These are phyloP conservation scores for Exephanes ischioxanthus DNA, from an alignment of 2,888 invertebrate genomes.

Conservation along the genomic window DNA sequence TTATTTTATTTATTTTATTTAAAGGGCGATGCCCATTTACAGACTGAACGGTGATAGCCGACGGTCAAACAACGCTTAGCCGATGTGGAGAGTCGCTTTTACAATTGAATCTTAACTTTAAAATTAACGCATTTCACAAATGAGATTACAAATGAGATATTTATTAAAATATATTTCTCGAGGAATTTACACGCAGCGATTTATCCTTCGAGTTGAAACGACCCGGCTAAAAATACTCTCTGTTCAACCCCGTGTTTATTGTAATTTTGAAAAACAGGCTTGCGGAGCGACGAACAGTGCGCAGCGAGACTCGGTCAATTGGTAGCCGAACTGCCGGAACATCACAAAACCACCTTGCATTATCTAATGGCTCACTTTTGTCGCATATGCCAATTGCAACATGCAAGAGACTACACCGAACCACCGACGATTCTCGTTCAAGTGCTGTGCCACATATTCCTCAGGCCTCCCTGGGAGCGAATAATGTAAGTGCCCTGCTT, in stretches of 20 bases:
- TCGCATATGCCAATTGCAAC: slow-evolving; percentile 90
- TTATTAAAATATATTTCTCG: not conserved
- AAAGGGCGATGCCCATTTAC: too few relatives aligned
- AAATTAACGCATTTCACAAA: too few relatives aligned
- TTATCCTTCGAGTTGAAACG: not conserved
- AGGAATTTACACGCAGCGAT: not conserved
- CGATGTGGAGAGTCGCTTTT: too few relatives aligned
- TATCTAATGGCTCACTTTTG: slow-evolving; percentile 90
- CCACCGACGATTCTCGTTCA: slow-evolving; percentile 90
- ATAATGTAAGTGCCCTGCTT: slow-evolving; percentile 88
- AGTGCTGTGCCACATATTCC: slow-evolving; percentile 90
- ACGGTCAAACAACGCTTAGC: too few relatives aligned
- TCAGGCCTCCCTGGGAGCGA: slow-evolving; percentile 91
- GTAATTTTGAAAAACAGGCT: slow-evolving; percentile 77
- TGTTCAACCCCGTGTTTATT: not conserved
- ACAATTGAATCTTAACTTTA: too few relatives aligned
- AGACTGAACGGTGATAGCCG: too few relatives aligned
- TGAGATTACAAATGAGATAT: too few relatives aligned
- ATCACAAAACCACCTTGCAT: slow-evolving; percentile 88
- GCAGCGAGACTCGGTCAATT: slow-evolving; percentile 86
- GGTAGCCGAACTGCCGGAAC: slow-evolving; percentile 88
- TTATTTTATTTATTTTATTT: too few relatives aligned
- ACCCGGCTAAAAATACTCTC: slow-evolving; percentile 15
- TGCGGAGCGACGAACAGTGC: slow-evolving; percentile 87
- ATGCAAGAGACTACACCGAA: slow-evolving; percentile 88